A percentile compares a stretch with the other conserved stretches of the same genome.
Conservation (phyloP, 2,888 invertebrate genomes). For the Gordius sp. region DNA sequence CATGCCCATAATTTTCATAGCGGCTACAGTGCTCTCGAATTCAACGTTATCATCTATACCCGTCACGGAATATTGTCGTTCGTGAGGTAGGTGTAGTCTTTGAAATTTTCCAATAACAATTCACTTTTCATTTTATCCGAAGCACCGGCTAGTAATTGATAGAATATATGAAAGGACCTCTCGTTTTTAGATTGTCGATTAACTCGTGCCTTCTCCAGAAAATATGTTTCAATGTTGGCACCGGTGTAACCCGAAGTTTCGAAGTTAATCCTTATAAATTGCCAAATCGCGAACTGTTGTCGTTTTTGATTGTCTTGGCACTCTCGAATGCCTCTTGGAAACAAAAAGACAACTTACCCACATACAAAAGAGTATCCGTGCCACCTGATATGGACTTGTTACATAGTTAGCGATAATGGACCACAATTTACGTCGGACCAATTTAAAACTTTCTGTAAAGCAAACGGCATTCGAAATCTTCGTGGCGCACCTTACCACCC, state of each 20-base stretch:
- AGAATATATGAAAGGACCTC: conserved; percentile 95
- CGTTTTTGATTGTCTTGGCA: conserved; percentile 98
- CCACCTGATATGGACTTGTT: too few relatives aligned
- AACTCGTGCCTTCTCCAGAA: conserved; percentile 90
- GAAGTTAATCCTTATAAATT: conserved; percentile 99
- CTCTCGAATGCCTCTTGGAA: conserved; percentile 99
- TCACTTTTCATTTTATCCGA: conserved; percentile 55
- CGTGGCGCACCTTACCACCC: too few relatives aligned
- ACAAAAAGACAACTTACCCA: too few relatives aligned
- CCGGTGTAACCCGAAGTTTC: conserved; percentile 96
- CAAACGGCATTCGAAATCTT: too few relatives aligned
- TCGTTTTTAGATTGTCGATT: conserved; percentile 92
- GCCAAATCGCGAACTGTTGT: conserved; percentile 98
- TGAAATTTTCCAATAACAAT: conserved; percentile 77
- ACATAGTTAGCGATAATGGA: too few relatives aligned
- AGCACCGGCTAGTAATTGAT: conserved; percentile 74
- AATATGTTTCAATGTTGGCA: conserved; percentile 95
- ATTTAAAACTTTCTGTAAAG: too few relatives aligned
- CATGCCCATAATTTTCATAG: conserved; percentile 97
- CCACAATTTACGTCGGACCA: too few relatives aligned
- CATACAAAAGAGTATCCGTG: too few relatives aligned
- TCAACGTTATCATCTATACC: conserved; percentile 72
- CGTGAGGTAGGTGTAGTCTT: conserved; percentile 67
- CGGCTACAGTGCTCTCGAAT: conserved; percentile 72
- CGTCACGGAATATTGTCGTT: conserved; percentile 56